Evolutionary conservation across 1,140 invertebrate genomes (phyloP).

Genomic region (Apis cerana): DNA sequence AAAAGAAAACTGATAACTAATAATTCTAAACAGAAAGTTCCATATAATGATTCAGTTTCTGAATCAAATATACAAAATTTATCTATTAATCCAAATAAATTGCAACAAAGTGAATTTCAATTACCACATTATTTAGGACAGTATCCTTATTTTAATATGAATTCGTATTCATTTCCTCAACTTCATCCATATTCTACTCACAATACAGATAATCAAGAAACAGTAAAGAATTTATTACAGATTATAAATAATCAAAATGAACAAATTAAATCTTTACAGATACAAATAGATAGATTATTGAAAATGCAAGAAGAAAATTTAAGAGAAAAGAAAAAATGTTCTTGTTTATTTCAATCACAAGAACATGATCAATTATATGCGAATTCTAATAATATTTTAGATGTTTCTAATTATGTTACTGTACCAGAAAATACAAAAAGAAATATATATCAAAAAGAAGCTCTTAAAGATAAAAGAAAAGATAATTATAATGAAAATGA

Average conservation of each 20-base stretch:
- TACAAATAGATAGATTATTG: constrained; percentile 72
- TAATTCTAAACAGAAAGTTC: constrained; percentile 1
- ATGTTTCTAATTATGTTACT: constrained; percentile 14
- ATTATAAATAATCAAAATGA: constrained; percentile 75
- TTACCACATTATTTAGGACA: constrained; percentile 28
- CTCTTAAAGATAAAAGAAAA: constrained; percentile 16
- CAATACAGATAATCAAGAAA: constrained; percentile 68
- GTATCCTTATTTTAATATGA: constrained; percentile 37
- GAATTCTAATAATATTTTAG: constrained; percentile 28
- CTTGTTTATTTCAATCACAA: constrained; percentile 43
- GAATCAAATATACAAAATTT: constrained; percentile 8
- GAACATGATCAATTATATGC: constrained; percentile 18
- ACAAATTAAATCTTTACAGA: constrained; percentile 75
- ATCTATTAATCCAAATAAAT: constrained; percentile 22
- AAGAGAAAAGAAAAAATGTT: constrained; percentile 60
- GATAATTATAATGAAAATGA: constrained; percentile 12
- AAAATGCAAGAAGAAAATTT: constrained; percentile 73
- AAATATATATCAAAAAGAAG: background rate
- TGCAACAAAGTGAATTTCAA: constrained; percentile 34
- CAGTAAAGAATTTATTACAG: constrained; percentile 72
- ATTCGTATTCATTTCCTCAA: constrained; percentile 46
- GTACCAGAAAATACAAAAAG: background rate
- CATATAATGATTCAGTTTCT: background rate
- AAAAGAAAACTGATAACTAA: constrained; percentile 8
- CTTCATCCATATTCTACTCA: constrained; percentile 48